Base-by-base conservation (phyloP, 2,113 vertebrate species). In the Egretta garzetta region DNA sequence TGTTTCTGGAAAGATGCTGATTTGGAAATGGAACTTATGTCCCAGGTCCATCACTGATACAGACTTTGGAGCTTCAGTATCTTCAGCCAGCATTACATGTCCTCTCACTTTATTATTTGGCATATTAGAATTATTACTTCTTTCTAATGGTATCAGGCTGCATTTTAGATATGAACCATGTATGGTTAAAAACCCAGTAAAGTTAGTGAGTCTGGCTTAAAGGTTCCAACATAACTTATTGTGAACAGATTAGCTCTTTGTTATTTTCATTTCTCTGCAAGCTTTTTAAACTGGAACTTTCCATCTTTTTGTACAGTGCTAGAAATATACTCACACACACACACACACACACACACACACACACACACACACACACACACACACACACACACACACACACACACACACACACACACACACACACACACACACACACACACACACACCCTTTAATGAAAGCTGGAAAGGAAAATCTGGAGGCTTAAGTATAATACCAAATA, bases 41-140 rank as follows among this genome's bases (percentile, higher is more conserved):
- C 24, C 5, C 1, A 5, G 12, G 4, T 64, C 70, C 10, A 22
- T 90, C 30, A 27, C 8, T 2, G 16, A 12, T 64, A 10, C 0
- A 67, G 13, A 33, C 27, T 62, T 71, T 47, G 32, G 37, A 85
- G 24, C n/a, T 87, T 82, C 0, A 1, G 3, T 68, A 14, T 71
- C 59, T 86, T 70, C 35, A 86, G 41, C 16, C 22, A 50, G 49
- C 2, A 0, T 47, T 72, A 20, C 10, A 5, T 47, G 1, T 56
- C 49, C 37, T 81, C 52, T 39, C 23, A 2, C 22, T 82, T 64
- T 45, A n/a, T 43, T 64, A 33, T 63, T 33, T 14, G 27, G 23
- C 39, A 1, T 30, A 12, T 45, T 1, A 6, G n/a, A 47, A 19
- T 28, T 17, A 28, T 37, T 35, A 9, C 15, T 73, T 56, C 47